Evolutionary conservation across 2,113 vertebrate genomes (phyloP).

Genomic region (Canis aureus): DNA sequence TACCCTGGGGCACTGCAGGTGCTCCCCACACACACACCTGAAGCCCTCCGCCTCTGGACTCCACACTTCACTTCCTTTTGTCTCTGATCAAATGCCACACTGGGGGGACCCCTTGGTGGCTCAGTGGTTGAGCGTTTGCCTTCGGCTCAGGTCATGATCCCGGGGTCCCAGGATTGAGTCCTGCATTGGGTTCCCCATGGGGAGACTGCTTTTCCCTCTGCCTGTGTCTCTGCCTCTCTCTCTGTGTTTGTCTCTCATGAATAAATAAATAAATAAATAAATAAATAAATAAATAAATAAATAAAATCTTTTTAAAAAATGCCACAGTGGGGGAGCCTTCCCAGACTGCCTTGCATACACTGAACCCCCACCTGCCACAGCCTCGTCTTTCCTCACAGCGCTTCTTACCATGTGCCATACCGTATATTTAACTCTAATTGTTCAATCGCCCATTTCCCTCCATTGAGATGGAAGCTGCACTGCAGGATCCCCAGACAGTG

Average conservation of each 20-base stretch:
- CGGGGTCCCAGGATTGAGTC: no score
- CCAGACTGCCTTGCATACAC: neutral
- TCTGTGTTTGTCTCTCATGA: no score
- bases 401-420: neutral
- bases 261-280: no score
- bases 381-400: accelerated
- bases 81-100: neutral
- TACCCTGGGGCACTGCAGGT: neutral
- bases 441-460: neutral
- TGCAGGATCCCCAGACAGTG: neutral
- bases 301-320: neutral
- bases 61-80: neutral
- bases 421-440: neutral
- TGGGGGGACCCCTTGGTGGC: no score
- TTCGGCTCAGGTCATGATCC: no score
- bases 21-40: neutral
- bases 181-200: no score
- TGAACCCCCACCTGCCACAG: accelerated
- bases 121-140: no score
- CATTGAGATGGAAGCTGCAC: neutral
- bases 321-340: neutral
- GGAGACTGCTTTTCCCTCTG: no score
- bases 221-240: no score
- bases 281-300: no score
- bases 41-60: no score